phyloP scores from a whole-genome alignment of 2,888 invertebrate genomes.

The Acleris holmiana region DNA sequence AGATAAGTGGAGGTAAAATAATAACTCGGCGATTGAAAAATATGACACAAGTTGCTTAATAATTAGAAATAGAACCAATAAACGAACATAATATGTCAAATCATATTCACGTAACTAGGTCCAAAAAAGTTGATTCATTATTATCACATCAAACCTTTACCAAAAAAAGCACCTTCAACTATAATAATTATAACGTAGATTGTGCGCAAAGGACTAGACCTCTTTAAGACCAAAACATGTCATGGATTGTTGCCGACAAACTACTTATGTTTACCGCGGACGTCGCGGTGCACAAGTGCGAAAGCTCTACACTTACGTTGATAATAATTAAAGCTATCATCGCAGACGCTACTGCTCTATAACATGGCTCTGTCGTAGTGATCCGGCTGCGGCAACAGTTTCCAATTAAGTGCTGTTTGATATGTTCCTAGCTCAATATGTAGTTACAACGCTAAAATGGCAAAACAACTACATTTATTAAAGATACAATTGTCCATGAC shows the following conservation, averaged over 20 bases:
- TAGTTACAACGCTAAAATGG: conserved; percentile 24
- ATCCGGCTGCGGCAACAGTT: conserved; percentile 43
- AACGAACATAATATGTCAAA: conserved; percentile 59
- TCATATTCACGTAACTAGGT: conserved; percentile 58
- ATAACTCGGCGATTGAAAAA: conserved; percentile 66
- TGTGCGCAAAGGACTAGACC: conserved; percentile 82
- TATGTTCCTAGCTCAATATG: conserved; percentile 47
- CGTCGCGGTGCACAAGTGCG: conserved; percentile 42
- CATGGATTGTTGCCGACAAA: conserved; percentile 62
- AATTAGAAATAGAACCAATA: conserved; percentile 54
- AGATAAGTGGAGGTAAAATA: conserved; percentile 64
- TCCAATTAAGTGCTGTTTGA: conserved; percentile 41
- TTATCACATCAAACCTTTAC: conserved; percentile 75
- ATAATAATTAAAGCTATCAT: conserved; percentile 71
- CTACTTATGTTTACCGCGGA: conserved; percentile 40
- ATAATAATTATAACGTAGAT: conserved; percentile 57
- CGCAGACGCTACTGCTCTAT: conserved; percentile 55
- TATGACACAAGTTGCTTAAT: conserved; percentile 79
- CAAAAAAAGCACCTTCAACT: conserved; percentile 71
- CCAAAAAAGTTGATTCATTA: conserved; percentile 62
- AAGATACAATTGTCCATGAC: conserved; percentile 20
- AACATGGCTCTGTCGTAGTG: conserved; percentile 36
- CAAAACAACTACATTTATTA: conserved; percentile 12
- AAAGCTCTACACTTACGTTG: conserved; percentile 47
- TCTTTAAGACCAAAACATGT: conserved; percentile 66